These are phyloP conservation scores for Anoplopoma fimbria DNA, from an alignment of 2,113 vertebrate genomes.

Conservation along the genomic window DNA sequence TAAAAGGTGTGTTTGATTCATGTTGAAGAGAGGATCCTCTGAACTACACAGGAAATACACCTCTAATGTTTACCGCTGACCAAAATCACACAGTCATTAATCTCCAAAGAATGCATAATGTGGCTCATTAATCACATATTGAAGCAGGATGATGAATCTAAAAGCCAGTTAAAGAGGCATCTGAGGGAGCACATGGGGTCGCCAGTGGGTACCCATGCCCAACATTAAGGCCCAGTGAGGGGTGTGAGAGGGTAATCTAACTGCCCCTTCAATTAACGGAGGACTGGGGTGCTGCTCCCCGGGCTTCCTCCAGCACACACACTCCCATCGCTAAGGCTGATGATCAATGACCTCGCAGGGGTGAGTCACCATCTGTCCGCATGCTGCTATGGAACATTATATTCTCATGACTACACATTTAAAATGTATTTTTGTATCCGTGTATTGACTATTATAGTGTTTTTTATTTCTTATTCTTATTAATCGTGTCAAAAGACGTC, in stretches of 20 bases:
- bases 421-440: neutral
- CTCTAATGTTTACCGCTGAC: slow-evolving; percentile 46
- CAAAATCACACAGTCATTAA: slow-evolving; percentile 45
- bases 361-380: slow-evolving; percentile 76
- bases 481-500: neutral
- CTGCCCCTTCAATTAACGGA: slow-evolving; percentile 81
- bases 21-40: slow-evolving; percentile 28
- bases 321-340: slow-evolving; percentile 65
- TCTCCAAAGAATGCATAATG: slow-evolving; percentile 60
- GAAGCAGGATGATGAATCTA: slow-evolving; percentile 42
- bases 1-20: slow-evolving; percentile 28
- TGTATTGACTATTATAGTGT: neutral
- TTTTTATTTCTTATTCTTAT: neutral
- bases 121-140: slow-evolving; percentile 64
- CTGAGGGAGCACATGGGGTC: slow-evolving; percentile 48
- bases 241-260: slow-evolving; percentile 72
- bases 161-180: slow-evolving; percentile 38
- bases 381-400: slow-evolving; percentile 9
- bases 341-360: slow-evolving; percentile 75
- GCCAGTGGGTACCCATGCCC: slow-evolving; percentile 47
- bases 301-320: slow-evolving; percentile 60
- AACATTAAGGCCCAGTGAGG: slow-evolving; percentile 64
- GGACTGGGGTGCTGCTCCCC: slow-evolving; percentile 69
- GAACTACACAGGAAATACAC: slow-evolving; percentile 50
- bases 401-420: slow-evolving; percentile 1